Conservation (phyloP, 2,888 invertebrate species). For the Eristalis intricaria region DNA sequence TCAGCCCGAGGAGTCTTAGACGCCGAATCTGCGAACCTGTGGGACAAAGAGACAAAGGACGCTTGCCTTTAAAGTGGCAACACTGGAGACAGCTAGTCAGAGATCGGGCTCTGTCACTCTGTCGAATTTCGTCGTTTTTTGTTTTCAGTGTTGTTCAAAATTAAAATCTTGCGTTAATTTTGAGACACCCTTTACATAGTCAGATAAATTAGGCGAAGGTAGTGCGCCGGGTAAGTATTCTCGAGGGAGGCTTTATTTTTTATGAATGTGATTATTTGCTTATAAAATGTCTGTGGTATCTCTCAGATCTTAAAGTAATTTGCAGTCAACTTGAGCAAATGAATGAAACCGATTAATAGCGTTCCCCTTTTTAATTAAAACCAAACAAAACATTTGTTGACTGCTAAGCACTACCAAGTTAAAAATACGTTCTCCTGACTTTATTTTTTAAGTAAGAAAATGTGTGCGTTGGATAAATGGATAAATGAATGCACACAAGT, state of each 20-base stretch:
- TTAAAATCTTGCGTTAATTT: too few species aligned
- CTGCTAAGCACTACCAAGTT: neutral
- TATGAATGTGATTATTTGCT: neutral
- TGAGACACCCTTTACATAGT: too few species aligned
- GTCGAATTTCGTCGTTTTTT: too few species aligned
- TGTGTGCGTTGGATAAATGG: neutral
- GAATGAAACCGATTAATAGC: neutral
- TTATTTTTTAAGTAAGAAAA: neutral
- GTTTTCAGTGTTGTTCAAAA: too few species aligned
- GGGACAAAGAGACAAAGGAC: too few species aligned
- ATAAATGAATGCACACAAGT: neutral
- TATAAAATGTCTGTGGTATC: neutral
- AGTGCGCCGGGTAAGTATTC: neutral
- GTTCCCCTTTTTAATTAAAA: neutral
- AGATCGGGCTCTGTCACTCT: too few species aligned
- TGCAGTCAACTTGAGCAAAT: neutral
- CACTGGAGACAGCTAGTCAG: too few species aligned
- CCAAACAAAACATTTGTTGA: neutral
- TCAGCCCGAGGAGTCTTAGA: too few species aligned
- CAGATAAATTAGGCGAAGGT: neutral
- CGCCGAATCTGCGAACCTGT: too few species aligned
- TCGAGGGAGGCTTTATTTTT: neutral
- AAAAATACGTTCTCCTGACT: neutral
- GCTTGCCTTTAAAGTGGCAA: too few species aligned
- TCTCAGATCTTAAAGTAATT: neutral